phyloP scores from a whole-genome alignment of 2,797 vertebrate species.

The Mionectes olivaceus region DNA sequence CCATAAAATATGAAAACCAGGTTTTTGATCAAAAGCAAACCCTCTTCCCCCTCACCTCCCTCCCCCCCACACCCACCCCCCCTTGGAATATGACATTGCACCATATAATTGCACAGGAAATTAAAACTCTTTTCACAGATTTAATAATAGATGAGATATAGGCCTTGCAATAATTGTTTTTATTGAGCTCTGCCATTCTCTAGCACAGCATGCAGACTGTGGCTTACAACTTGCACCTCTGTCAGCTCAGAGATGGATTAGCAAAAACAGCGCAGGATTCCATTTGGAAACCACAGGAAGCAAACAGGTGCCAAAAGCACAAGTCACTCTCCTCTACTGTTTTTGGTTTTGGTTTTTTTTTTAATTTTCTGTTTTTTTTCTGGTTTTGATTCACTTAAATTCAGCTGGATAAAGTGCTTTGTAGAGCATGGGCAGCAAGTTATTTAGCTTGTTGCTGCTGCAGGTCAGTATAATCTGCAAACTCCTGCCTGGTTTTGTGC shows the following conservation, averaged over 20 bases:
- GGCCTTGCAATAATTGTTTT: constrained; percentile 80
- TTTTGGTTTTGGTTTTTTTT: neutral
- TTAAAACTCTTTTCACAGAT: constrained; percentile 81
- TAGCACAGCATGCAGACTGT: constrained; percentile 58
- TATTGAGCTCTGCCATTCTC: constrained; percentile 76
- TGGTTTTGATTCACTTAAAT: neutral
- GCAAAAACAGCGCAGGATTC: constrained; percentile 40
- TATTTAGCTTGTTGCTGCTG: neutral
- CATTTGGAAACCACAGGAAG: constrained; percentile 58
- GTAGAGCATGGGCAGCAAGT: neutral
- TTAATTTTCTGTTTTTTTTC: neutral
- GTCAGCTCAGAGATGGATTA: constrained; percentile 63
- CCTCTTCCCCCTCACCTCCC: neutral
- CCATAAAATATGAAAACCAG: constrained; percentile 65
- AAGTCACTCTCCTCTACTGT: neutral
- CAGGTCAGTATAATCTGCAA: neutral
- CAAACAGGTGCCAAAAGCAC: constrained; percentile 40
- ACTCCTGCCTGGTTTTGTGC: neutral
- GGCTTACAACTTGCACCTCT: constrained; percentile 61
- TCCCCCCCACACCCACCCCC: fast-evolving
- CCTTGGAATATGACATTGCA: constrained; percentile 70
- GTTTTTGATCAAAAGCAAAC: constrained; percentile 72
- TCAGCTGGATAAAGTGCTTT: neutral
- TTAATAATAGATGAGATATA: constrained; percentile 83
- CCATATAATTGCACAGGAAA: constrained; percentile 81